A percentile compares a stretch with the other conserved stretches of the same genome.
phyloP scores from a whole-genome alignment of 2,888 invertebrate genomes.

The Glyphotaelius pellucidus region DNA sequence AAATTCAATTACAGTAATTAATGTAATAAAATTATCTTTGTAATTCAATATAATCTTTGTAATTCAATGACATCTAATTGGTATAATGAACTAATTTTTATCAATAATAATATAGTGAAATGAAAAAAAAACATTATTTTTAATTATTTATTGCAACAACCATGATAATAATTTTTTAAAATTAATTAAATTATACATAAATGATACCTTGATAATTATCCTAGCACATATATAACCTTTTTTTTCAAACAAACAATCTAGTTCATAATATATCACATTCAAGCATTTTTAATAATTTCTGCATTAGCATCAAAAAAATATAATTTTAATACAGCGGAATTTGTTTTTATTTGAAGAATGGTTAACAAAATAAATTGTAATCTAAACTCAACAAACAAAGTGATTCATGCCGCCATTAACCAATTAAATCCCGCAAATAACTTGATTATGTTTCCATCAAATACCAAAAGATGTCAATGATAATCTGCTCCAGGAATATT shows the following conservation, averaged over 20 bases:
- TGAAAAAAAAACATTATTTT: neutral
- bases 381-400: neutral
- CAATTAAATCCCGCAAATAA: too few relatives aligned
- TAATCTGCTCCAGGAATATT: too few relatives aligned
- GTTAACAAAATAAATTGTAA: neutral
- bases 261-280: neutral
- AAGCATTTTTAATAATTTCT: neutral
- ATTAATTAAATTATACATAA: conserved; percentile 2
- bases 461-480: too few relatives aligned
- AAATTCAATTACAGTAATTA: neutral
- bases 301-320: neutral
- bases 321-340: neutral
- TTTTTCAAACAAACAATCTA: neutral
- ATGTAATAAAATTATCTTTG: neutral
- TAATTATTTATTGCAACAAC: conserved; percentile 29
- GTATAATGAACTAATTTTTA: neutral
- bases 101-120: neutral
- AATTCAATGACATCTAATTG: neutral
- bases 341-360: neutral
- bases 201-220: conserved; percentile 4
- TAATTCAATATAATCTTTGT: neutral
- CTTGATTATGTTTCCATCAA: too few relatives aligned
- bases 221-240: neutral
- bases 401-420: too few relatives aligned
- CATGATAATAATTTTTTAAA: neutral